A percentile compares a stretch with the other conserved stretches of the same genome.
These are phyloP conservation scores for Gnathonemus echidnorhynchus DNA, from an alignment of 2,113 vertebrate species.

Conservation along the genomic window DNA sequence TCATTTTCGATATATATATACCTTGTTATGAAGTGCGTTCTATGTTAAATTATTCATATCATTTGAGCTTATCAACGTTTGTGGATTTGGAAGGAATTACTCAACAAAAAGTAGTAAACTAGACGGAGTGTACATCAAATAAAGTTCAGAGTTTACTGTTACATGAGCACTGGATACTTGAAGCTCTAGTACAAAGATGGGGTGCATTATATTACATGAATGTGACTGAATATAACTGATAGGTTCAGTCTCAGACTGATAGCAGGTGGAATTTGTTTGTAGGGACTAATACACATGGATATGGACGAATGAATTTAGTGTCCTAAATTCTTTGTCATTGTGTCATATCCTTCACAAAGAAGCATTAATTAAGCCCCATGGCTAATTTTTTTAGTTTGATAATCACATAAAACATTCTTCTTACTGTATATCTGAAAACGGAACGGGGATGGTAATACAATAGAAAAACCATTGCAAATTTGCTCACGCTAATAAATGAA, in stretches of 20 bases:
- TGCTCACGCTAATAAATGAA: neutral
- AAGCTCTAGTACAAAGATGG: neutral
- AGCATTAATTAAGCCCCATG: neutral
- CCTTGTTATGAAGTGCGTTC: constrained; percentile 16
- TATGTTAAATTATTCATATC: constrained; percentile 3
- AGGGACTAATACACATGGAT: neutral
- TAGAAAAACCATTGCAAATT: neutral
- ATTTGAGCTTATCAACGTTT: neutral
- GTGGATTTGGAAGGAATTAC: neutral
- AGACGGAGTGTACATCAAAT: neutral
- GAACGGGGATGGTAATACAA: neutral
- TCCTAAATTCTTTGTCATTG: neutral
- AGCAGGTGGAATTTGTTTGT: neutral
- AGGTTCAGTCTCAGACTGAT: neutral
- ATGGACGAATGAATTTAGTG: neutral
- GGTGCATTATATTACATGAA: neutral
- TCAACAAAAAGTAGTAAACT: neutral
- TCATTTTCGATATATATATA: constrained; percentile 7
- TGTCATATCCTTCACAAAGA: neutral
- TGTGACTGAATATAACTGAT: neutral
- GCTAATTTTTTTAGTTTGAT: neutral
- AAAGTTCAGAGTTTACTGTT: neutral
- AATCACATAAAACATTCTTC: neutral
- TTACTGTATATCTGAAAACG: neutral
- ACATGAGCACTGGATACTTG: neutral